These are phyloP conservation scores for Mythimna impura DNA, from an alignment of 2,888 invertebrate genomes.

Conservation along the genomic window DNA sequence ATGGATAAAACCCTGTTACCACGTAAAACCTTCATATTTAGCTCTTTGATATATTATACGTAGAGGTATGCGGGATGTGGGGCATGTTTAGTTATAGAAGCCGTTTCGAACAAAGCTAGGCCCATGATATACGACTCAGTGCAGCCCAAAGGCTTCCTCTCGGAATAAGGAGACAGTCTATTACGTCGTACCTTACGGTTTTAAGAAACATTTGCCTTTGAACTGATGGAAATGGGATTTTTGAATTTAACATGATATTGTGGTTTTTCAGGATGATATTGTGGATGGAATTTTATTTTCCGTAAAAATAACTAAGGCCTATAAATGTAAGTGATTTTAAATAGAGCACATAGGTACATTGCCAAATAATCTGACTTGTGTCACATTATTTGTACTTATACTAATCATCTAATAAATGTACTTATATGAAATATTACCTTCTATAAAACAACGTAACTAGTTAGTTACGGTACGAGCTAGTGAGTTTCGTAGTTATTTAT, in stretches of 20 bases:
- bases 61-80: constrained; percentile 11
- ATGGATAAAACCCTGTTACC: background rate
- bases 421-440: background rate
- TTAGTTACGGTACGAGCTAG: too few relatives aligned
- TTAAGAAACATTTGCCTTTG: constrained; percentile 11
- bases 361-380: too few relatives aligned
- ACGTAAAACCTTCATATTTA: background rate
- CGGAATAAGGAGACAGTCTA: constrained; percentile 43
- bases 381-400: background rate
- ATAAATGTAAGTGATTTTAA: background rate
- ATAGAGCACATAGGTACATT: too few relatives aligned
- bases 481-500: background rate
- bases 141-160: constrained; percentile 59
- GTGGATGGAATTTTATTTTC: background rate
- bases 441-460: background rate
- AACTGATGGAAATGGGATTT: constrained; percentile 16
- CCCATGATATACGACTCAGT: constrained; percentile 42
- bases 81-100: constrained; percentile 44
- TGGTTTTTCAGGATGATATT: background rate
- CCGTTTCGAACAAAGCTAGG: constrained; percentile 42
- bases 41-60: constrained; percentile 19
- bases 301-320: background rate
- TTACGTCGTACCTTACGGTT: constrained; percentile 28
- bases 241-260: background rate
- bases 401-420: background rate